Conservation (phyloP, 2,888 invertebrate species). For the Gari tellinella region DNA sequence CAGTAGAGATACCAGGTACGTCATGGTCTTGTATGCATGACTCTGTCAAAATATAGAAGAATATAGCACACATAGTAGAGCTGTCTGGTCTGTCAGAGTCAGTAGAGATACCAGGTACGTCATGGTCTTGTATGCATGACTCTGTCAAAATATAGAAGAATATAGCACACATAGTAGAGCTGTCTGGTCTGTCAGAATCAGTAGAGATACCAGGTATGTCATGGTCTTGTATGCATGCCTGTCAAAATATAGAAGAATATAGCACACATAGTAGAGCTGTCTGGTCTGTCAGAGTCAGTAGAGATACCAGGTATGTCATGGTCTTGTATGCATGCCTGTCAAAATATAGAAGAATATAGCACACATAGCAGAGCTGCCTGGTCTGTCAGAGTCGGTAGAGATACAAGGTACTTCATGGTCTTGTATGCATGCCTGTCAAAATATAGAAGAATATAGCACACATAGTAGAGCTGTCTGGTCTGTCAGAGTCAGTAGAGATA, state of each 20-base stretch:
- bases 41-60: slow-evolving; percentile 88
- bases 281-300: slow-evolving; percentile 89
- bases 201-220: slow-evolving; percentile 91
- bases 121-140: slow-evolving; percentile 91
- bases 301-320: slow-evolving; percentile 92
- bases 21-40: slow-evolving; percentile 91
- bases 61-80: slow-evolving; percentile 91
- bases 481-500: slow-evolving; percentile 90
- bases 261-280: slow-evolving; percentile 90
- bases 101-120: slow-evolving; percentile 92
- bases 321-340: slow-evolving; percentile 91
- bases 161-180: slow-evolving; percentile 91
- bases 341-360: too few relatives aligned
- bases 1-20: slow-evolving; percentile 92
- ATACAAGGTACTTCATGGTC: slow-evolving; percentile 92
- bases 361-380: slow-evolving; percentile 90
- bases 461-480: slow-evolving; percentile 91
- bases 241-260: too few relatives aligned
- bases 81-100: slow-evolving; percentile 89
- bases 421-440: slow-evolving; percentile 92
- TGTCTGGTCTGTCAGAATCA: slow-evolving; percentile 89
- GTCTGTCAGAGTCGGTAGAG: slow-evolving; percentile 90
- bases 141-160: too few relatives aligned
- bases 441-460: too few relatives aligned
- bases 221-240: slow-evolving; percentile 92